Base-by-base conservation (phyloP, 1,140 invertebrate species). In the Choristoneura fumiferana region DNA sequence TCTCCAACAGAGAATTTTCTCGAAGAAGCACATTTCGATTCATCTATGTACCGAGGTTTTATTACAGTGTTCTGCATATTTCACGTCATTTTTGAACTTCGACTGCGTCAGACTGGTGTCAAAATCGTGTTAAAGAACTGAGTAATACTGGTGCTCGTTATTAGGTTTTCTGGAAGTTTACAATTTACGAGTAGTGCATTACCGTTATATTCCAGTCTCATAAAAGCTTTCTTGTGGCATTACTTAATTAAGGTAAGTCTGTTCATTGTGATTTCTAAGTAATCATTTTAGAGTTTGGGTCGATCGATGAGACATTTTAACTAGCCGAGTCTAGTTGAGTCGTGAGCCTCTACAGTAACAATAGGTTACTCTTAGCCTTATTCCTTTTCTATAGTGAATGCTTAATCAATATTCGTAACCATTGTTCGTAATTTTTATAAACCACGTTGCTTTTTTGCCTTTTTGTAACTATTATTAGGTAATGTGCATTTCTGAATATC, bases 1-100 rank as follows among this genome's bases (percentile, higher is more conserved):
- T 15, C 33, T 1, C 10, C 14, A 54, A 14, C 14, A n/a, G 14
- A 63, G 79, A 82, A 82, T 63, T 65, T 82, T 82, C 79, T 82
- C 63, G 79, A 81, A 82, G 58, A 55, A 66, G 56, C 65, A 58
- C 64, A 60, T 68, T 76, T 76, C 67, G 65, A 68, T 63, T 65
- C 35, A 57, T 37, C 15, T 3, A 52, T 36, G 43, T 49, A 49
- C 43, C 52, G 34, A 54, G 52, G 52, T 54, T 54, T 54, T 49
- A 49, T 12, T 49, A 49, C 22, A 49, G 43, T 49, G 43, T 49
- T 49, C 43, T 17, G 43, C 17, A 54, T 34, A 35, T 36, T 35
- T 36, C 13, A 54, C 52, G 52, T 54, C 52, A 54, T 54, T 36
- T 54, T 54, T 54, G 29, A 54, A 36, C 52, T 35, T 54, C 34